These are phyloP conservation scores for Philantomba maxwellii DNA, from an alignment of 2,113 vertebrate species.

Conservation along the genomic window DNA sequence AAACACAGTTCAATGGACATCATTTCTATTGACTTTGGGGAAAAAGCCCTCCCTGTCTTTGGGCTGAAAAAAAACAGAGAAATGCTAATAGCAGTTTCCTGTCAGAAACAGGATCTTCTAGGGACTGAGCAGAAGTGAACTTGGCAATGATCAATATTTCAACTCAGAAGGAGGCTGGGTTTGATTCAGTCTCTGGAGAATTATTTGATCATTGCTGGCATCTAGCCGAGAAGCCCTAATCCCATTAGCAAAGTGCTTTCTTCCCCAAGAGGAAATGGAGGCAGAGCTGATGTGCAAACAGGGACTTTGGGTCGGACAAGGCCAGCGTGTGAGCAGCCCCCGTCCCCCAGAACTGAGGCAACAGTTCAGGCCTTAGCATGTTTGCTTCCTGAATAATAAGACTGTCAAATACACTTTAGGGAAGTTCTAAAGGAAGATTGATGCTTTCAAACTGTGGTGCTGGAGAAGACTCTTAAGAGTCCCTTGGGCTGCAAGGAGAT, in stretches of 20 bases:
- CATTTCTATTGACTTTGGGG: not conserved
- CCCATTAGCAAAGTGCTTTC: slow-evolving; percentile 52
- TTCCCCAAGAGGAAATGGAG: not conserved
- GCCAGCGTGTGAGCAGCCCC: not conserved
- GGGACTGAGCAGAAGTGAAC: slow-evolving; percentile 11
- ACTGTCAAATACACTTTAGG: not conserved
- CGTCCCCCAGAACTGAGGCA: not conserved
- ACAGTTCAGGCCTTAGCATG: not conserved
- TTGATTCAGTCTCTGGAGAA: slow-evolving; percentile 8
- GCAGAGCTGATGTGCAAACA: not conserved
- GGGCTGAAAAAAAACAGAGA: not conserved
- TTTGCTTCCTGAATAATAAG: not conserved
- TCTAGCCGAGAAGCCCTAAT: slow-evolving; percentile 35
- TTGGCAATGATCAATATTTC: slow-evolving; percentile 47
- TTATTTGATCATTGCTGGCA: slow-evolving; percentile 30
- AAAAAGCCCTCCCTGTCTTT: not conserved
- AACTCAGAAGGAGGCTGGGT: slow-evolving; percentile 2
- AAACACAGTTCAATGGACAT: not conserved
- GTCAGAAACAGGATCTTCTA: not conserved
- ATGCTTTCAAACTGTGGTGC: not conserved
- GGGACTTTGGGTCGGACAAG: rapidly evolving
- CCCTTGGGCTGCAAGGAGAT: not conserved
- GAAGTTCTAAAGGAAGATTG: not conserved
- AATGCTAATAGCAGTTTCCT: not conserved
- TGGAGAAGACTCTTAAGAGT: not conserved